Base-by-base conservation (phyloP, 2,888 invertebrate genomes). In the Drosophila pegasa region DNA sequence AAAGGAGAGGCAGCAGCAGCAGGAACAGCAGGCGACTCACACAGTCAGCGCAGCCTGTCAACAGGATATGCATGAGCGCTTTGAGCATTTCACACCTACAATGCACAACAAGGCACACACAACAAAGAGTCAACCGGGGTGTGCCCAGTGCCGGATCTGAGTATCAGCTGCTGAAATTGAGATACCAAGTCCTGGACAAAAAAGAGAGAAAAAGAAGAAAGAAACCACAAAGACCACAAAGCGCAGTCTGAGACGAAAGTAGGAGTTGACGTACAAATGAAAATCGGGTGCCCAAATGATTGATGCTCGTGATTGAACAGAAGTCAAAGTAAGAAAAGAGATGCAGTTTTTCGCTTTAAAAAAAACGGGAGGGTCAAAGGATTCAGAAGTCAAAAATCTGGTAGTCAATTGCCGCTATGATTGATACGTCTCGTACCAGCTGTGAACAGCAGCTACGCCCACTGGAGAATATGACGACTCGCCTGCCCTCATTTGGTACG, bases 81-180 rank as follows among this genome's bases (percentile, higher is more conserved):
- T 78, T 75, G 88, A 83, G 79, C 80, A 88, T 87, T 90, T 90
- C 89, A 90, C 89, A 90, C 89, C 89, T 90, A 89, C 88, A 85
- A 88, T 78, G 70, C 63, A 71, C 45, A 45, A 38, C 38, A 38
- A 38, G 18, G 2, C 38, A 18, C 16, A 37, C 52, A 56, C 55
- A 56, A 72, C 71, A 75, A 78, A 71, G 58, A 63, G 68, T 57
- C 70, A 58, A 25, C 27, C 52, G 52, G 52, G 52, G 52, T 38
- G 52, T 66, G 43, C 58, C 60, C 62, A 50, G n/a, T 31, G 56
- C 67, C 62, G 59, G 73, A 48, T 54, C 73, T 52, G 80, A 87
- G 78, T 80, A 87, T 85, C 85, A 85, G 85, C 88, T 88, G 85
- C 84, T 68, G 56, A 74, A 83, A 78, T 71, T 75, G 80, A 80